Base-by-base conservation (phyloP, 2,888 invertebrate genomes). In the Noctua janthina region DNA sequence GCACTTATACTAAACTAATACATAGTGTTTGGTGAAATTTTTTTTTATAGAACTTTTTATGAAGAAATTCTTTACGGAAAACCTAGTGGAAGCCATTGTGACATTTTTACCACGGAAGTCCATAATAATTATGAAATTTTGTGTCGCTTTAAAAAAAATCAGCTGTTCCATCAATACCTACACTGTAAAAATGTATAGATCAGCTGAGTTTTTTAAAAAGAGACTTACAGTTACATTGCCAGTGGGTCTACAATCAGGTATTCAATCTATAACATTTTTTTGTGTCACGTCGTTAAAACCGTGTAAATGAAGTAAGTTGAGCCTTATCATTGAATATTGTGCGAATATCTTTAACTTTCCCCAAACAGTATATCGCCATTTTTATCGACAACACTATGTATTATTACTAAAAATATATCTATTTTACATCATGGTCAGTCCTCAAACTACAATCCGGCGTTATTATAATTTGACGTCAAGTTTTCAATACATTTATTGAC, bases 1-100 rank as follows among this genome's bases (percentile, higher is more conserved):
- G 91, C 90, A 90, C 91, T 92, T 92, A 93, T 64, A 74, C 87
- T 91, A 90, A 80, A 64, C 79, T 80, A 81, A 83, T 82, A 89
- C 84, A 83, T 62, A 80, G 76, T 66, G 78, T 49, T 87, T 76
- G 68, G 72, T 73, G 75, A 62, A 23, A 75, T 46, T 29, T 29
- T 29, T 76, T 15, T 64, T 59, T 75, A 77, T 76, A 85, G 39
- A 43, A 1, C 29, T 62, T 46, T 67, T 70, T 20, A 3, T 10
- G 6, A 39, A n/a, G 43, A 54, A 51, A 23, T 4, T 46, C 1
- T 20, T 11, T 6, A 13, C 0, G 10, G n/a, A 39, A 4, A 49
- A 15, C 13, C 11, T 35, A 13, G 10, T 10, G 35, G 10, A 39
- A 39, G 20, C 10, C 1, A 20, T 66, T 10, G 20, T 20, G 10